Conservation (phyloP, 1,140 invertebrate species). For the Pogonus chalceus region DNA sequence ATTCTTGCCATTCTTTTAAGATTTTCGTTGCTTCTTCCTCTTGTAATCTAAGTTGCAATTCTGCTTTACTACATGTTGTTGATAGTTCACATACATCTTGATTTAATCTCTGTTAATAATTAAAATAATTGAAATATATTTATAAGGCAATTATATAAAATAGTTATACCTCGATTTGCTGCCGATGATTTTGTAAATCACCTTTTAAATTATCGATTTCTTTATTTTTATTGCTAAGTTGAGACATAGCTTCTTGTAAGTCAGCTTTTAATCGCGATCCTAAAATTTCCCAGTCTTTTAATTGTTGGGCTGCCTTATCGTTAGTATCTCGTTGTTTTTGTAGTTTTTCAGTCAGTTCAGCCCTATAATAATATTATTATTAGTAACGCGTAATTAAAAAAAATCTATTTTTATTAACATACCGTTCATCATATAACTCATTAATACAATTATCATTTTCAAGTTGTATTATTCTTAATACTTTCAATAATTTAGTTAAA, state of each 20-base stretch:
- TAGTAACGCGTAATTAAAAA: not conserved
- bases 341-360: conserved; percentile 20
- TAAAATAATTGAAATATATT: not conserved
- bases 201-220: conserved; percentile 40
- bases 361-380: not conserved
- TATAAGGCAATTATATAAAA: not conserved
- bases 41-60: conserved; percentile 27
- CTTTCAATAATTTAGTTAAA: conserved; percentile 61
- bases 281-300: conserved; percentile 42
- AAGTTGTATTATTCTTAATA: conserved; percentile 58
- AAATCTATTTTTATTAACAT: conserved; percentile 12
- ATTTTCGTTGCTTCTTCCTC: conserved; percentile 29
- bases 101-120: conserved; percentile 35
- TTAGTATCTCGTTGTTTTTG: conserved; percentile 32
- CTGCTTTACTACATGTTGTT: conserved; percentile 37
- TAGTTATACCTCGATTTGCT: conserved; percentile 37
- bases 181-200: conserved; percentile 40
- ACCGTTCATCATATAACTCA: conserved; percentile 47
- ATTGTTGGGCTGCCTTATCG: conserved; percentile 36
- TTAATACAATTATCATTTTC: conserved; percentile 55
- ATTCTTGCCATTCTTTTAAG: conserved; percentile 29
- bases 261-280: conserved; percentile 41
- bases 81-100: conserved; percentile 43
- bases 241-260: conserved; percentile 40
- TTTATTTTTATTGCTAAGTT: conserved; percentile 38